These are phyloP conservation scores for Troides oblongomaculatus DNA, from an alignment of 2,888 invertebrate genomes.

Conservation along the genomic window DNA sequence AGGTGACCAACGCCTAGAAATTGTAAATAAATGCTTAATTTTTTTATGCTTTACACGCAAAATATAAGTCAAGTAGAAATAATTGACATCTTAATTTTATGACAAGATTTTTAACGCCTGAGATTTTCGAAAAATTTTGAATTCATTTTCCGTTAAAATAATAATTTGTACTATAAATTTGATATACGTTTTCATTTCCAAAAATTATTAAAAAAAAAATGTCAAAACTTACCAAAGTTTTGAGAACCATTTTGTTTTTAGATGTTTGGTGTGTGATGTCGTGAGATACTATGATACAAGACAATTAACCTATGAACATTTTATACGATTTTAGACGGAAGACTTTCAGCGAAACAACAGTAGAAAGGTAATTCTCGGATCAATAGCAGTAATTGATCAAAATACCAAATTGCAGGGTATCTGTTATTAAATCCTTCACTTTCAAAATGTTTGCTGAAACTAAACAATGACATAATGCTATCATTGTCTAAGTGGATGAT, in stretches of 20 bases:
- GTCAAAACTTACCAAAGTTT: slow-evolving; percentile 52
- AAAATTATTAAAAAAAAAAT: background rate
- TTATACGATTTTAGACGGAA: slow-evolving; percentile 70
- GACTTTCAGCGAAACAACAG: slow-evolving; percentile 38
- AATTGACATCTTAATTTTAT: background rate
- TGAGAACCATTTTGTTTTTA: slow-evolving; percentile 48
- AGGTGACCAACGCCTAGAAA: slow-evolving; percentile 38
- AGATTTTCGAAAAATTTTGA: no score
- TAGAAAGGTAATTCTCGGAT: slow-evolving; percentile 62
- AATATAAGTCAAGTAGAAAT: background rate
- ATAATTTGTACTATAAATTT: background rate
- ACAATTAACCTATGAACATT: slow-evolving; percentile 41
- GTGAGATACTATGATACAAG: slow-evolving; percentile 48
- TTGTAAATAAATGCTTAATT: background rate
- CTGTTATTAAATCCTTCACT: slow-evolving; percentile 26
- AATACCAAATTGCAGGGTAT: slow-evolving; percentile 22
- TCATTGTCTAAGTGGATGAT: slow-evolving; percentile 9
- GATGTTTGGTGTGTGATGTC: slow-evolving; percentile 40
- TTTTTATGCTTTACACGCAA: background rate
- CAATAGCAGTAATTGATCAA: slow-evolving; percentile 38
- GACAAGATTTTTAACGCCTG: background rate
- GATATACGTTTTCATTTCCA: background rate
- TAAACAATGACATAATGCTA: slow-evolving; percentile 13
- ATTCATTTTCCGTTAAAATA: no score
- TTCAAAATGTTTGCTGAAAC: slow-evolving; percentile 23